These are phyloP conservation scores for Macaria liturata DNA, from an alignment of 2,888 invertebrate species.

Conservation along the genomic window DNA sequence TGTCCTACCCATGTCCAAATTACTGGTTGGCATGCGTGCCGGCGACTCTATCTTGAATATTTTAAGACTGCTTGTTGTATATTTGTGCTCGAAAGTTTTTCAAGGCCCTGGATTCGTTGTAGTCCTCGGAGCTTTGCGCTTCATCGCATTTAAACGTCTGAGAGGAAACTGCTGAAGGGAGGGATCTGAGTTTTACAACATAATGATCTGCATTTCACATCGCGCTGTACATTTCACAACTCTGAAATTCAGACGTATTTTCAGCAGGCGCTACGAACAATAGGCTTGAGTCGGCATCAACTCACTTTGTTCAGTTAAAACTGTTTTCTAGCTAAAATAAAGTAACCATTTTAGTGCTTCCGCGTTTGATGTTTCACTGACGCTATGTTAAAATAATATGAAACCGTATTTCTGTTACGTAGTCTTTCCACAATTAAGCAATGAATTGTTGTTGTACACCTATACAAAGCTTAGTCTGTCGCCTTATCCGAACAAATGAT, in stretches of 20 bases:
- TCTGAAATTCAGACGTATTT: conserved; percentile 23
- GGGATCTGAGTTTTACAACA: conserved; percentile 40
- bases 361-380: neutral
- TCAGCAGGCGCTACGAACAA: conserved; percentile 19
- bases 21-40: conserved; percentile 65
- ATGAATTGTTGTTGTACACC: neutral
- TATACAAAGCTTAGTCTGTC: conserved; percentile 22
- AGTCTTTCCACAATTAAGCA: conserved; percentile 1
- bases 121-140: conserved; percentile 51
- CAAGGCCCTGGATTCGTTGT: conserved; percentile 40
- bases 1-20: conserved; percentile 66
- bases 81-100: conserved; percentile 48
- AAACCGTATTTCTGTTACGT: neutral
- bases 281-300: conserved; percentile 17
- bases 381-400: too few relatives aligned
- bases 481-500: conserved; percentile 34
- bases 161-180: conserved; percentile 42
- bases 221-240: conserved; percentile 29
- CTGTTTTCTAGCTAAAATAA: conserved; percentile 3
- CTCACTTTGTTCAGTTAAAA: conserved; percentile 10
- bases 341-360: conserved; percentile 5
- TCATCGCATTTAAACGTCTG: conserved; percentile 54
- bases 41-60: conserved; percentile 64
- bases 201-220: conserved; percentile 43
- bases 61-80: conserved; percentile 53